A percentile compares a stretch with the other conserved stretches of the same genome.
Evolutionary conservation across 1,140 invertebrate species (phyloP).

Genomic region (Brachionus calyciflorus): DNA sequence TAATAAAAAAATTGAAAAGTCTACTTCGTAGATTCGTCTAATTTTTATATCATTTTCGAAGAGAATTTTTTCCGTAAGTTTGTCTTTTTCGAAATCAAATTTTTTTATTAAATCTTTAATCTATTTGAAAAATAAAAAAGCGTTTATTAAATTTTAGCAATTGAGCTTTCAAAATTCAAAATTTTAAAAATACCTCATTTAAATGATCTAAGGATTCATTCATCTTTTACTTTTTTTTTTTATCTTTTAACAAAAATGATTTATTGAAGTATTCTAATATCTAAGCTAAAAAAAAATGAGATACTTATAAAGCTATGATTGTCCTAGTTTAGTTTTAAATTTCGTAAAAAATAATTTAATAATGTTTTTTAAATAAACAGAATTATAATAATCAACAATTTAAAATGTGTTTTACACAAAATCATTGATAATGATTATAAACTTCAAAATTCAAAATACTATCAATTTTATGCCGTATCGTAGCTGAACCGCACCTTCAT

Average conservation of each 20-base stretch:
- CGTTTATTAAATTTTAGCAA: too few relatives aligned
- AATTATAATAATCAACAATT: too few relatives aligned
- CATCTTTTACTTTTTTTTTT: not conserved
- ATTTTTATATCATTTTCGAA: not conserved
- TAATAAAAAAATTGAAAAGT: too few relatives aligned
- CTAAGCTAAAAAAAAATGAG: not conserved
- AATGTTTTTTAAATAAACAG: too few relatives aligned
- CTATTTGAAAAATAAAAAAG: not conserved
- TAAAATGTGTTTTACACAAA: too few relatives aligned
- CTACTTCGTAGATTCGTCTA: constrained; percentile 1
- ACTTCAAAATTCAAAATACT: too few relatives aligned
- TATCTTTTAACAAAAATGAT: not conserved
- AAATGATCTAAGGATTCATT: not conserved
- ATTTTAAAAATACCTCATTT: not conserved
- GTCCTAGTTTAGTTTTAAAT: too few relatives aligned
- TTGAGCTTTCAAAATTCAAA: too few relatives aligned
- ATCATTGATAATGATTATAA: too few relatives aligned
- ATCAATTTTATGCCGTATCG: too few relatives aligned
- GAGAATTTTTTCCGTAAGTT: not conserved
- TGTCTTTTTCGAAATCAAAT: not conserved
- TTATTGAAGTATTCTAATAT: not conserved
- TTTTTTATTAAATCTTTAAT: not conserved
- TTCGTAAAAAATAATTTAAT: too few relatives aligned
- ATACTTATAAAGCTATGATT: not conserved
- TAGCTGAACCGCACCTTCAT: too few relatives aligned